Base-by-base conservation (phyloP, 2,888 invertebrate species). In the Parapristionchus giblindavisi region DNA sequence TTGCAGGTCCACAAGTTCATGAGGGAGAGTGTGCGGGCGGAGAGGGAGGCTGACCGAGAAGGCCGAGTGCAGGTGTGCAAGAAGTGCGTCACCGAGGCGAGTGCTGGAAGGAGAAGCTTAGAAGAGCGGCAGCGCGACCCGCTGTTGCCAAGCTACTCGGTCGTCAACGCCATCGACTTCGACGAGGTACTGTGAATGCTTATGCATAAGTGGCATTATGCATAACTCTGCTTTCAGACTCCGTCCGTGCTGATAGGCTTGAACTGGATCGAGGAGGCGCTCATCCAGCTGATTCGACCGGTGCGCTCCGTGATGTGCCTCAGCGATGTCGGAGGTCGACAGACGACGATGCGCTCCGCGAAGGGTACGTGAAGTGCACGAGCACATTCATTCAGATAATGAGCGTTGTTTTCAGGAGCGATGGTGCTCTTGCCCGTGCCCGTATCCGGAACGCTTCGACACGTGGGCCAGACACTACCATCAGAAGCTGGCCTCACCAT, bases 391-490 rank as follows among this genome's bases (percentile, higher is more conserved):
- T 34, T 32, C 8, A 43, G 2, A 34, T 36, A 29, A 8, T 58
- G 2, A 14, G 4, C 40, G 43, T 17, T 43, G 5, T 2, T 40
- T 40, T 6, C 29, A 65, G 65, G 65, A 4, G 48, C 29, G 17
- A 43, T 65, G 65, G 65, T 65, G 5, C 3, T 65, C 4, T 21
- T 65, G 3, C 32, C 43, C 27, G 65, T 65, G 4, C 48, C 65
- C 3, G 32, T 17, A 1, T 43, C 43, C 8, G 48, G 48, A 5
- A 48, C 65, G 0, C 6, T 65, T 1, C 21, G 17, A 2, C 65
- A 65, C 32, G 65, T 65, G 11, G 48, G 17, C 0, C n/a, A 51
- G 0, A 76, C 76, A 4, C 27, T 76, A 0, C 76, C 76, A 27
- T 58, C 58, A 14, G 68, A 48, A 3, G 32, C 51, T 1, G 8